Evolutionary conservation across 53 echinoderm and acorn worm genomes (phyloP), one percentile per base, ranked within the genome.

Genomic region (Pentamera pediparva): DNA sequence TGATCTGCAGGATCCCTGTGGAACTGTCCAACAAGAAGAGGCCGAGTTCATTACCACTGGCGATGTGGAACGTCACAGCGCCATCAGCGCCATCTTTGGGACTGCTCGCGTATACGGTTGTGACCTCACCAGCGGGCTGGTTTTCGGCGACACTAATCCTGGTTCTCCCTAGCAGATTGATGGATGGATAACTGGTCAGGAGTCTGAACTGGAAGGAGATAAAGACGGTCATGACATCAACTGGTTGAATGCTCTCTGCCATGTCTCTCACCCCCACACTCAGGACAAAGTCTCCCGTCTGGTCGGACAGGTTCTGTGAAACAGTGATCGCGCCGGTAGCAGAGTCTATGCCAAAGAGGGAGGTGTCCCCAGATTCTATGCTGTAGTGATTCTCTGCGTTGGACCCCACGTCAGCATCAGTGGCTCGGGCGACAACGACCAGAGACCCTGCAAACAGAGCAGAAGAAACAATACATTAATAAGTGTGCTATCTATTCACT

Each of bases 311-410:
- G 34, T 75, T 63, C 59, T 84, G 76, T 4, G 85, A 79, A 40
- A 87, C 82, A 28, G 78, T 83, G 26, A 96, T 62, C 24, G 82
- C 74, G 3, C 96, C 96, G n/a, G 83, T 85, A 35, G 56, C 22
- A 6, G 63, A 38, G 32, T 88, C 78, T 15, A 96, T 79, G 33
- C 37, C 27, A 27, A 96, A 96, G 35, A 78, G 79, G 10, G 20
- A 65, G 26, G 80, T 76, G 62, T 88, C 80, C 10, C 90, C 91
- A 61, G 27, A 74, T 28, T 85, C 85, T 39, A 96, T 82, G 78
- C 79, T 69, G 78, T 96, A 96, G 5, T 62, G 80, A 19, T 90
- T 75, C 58, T 35, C 80, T 32, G 87, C 87, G 58, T 96, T 96
- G 21, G 49, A 74, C 26, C 80, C 80, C 5, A 70, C 43, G 47